Base-by-base conservation (phyloP, 2,888 invertebrate species). In the Sarcophaga carnaria region DNA sequence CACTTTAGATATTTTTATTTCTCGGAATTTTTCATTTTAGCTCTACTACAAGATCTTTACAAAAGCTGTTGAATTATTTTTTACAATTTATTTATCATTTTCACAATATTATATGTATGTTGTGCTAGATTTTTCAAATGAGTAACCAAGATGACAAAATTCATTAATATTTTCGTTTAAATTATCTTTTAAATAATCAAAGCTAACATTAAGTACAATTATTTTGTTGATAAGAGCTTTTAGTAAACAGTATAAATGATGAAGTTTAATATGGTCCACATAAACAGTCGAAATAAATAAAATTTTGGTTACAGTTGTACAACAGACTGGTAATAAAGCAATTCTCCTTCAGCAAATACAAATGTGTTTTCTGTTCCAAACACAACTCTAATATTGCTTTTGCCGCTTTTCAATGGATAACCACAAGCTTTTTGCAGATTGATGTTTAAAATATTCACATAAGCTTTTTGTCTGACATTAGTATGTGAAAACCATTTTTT, bases 141-240 rank as follows among this genome's bases (percentile, higher is more conserved):
- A 64, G 14, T 76, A 79, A 27, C 72, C 72, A 20, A 74, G 67
- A 64, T 80, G 22, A 66, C 67, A 74, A 74, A 62, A 74, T 60
- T 80, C 80, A 59, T 67, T 66, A 17, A 60, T 11, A 22, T 67
- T 47, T 45, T 81, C 69, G 62, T 75, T 72, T 47, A 47, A 20
- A 60, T 64, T 59, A 75, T 47, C 74, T 75, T 75, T 54, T 12
- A 81, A 47, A 37, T 75, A 81, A 63, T 81, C 49, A 75, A 81
- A 81, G 49, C 54, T n/a, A 54, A 74, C 37, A 22, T 74, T 37
- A 37, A 1, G 27, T 0, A 27, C 27, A 27, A 27, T 27, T 27
- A 27, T 27, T 37, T 37, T 37, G 37, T 74, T 17, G 74, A 59
- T 12, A 76, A n/a, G 66, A 70, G 63, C n/a, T 20, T 60, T 75